Conservation (phyloP, 2,888 invertebrate species). For the Dynastes grantii region DNA sequence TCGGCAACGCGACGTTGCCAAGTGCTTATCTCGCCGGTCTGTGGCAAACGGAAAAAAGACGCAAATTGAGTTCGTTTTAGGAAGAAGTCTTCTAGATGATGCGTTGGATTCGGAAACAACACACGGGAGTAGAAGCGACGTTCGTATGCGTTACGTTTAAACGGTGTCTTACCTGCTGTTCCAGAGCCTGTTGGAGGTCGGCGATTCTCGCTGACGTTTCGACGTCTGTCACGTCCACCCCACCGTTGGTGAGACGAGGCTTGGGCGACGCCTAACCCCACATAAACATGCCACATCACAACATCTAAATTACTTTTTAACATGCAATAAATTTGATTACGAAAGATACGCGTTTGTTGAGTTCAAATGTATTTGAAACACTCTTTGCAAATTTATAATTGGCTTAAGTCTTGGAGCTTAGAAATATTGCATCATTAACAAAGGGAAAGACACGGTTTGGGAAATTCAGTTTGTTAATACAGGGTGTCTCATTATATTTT, state of each 20-base stretch:
- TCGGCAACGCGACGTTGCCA: constrained; percentile 94
- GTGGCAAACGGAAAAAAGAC: constrained; percentile 27
- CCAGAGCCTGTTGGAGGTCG: constrained; percentile 88
- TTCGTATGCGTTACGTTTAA: neutral
- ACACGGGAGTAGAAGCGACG: neutral
- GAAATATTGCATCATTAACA: too few relatives aligned
- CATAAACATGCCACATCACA: constrained; percentile 70
- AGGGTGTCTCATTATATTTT: too few relatives aligned
- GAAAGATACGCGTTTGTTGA: neutral
- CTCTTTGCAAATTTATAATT: too few relatives aligned
- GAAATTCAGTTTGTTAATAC: too few relatives aligned
- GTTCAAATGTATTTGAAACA: neutral
- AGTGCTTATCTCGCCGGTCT: constrained; percentile 92
- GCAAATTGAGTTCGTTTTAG: neutral
- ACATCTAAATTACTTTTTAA: constrained; percentile 60
- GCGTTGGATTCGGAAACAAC: neutral
- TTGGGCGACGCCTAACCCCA: constrained; percentile 69
- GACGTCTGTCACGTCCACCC: constrained; percentile 68
- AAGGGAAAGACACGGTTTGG: too few relatives aligned
- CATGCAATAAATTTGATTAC: constrained; percentile 51
- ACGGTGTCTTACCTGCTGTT: constrained; percentile 82
- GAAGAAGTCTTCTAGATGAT: neutral
- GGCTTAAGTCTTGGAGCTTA: too few relatives aligned
- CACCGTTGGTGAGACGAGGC: constrained; percentile 75
- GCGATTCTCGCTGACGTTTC: constrained; percentile 77